Evolutionary conservation across 2,888 invertebrate species (phyloP).

Genomic region (Ypsolopha scabrella): DNA sequence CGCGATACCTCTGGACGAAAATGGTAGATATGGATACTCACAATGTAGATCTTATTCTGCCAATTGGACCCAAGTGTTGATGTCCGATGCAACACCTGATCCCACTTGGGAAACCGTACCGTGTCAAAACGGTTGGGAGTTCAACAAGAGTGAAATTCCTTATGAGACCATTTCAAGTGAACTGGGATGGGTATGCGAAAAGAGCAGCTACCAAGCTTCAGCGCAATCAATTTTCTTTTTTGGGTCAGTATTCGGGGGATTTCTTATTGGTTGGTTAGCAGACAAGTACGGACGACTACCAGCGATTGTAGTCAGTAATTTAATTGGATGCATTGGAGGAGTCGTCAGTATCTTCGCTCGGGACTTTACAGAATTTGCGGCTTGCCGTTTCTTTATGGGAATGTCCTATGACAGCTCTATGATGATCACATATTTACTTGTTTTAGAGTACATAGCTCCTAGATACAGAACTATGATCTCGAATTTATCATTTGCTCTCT

Average conservation of each 20-base stretch:
- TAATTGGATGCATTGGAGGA: conserved; percentile 8
- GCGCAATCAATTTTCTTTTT: conserved; percentile 9
- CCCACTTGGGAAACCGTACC: background rate
- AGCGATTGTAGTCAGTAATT: conserved; percentile 5
- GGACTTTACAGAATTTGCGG: conserved; percentile 7
- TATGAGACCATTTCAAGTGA: conserved; percentile 10
- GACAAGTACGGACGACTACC: conserved; percentile 8
- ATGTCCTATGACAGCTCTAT: conserved; percentile 8
- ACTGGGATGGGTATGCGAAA: conserved; percentile 10
- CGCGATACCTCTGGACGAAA: conserved; percentile 7
- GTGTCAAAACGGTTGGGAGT: conserved; percentile 11
- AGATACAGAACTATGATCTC: conserved; percentile 9
- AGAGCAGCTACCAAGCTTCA: conserved; percentile 9
- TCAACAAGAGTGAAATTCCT: conserved; percentile 8
- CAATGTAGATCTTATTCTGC: conserved; percentile 7
- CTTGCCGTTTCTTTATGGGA: conserved; percentile 8
- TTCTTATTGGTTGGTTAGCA: conserved; percentile 8
- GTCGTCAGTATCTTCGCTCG: conserved; percentile 6
- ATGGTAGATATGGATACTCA: conserved; percentile 4
- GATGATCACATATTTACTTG: conserved; percentile 8
- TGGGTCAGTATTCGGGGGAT: conserved; percentile 7
- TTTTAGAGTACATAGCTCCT: conserved; percentile 10
- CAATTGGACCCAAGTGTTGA: conserved; percentile 8
- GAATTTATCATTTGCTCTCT: conserved; percentile 9
- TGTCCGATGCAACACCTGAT: conserved; percentile 1